Percentiles rank a stretch among this genome's conserved stretches.
Conservation (phyloP, 23 tunicate genomes). For the Aplidium turbinatum region DNA sequence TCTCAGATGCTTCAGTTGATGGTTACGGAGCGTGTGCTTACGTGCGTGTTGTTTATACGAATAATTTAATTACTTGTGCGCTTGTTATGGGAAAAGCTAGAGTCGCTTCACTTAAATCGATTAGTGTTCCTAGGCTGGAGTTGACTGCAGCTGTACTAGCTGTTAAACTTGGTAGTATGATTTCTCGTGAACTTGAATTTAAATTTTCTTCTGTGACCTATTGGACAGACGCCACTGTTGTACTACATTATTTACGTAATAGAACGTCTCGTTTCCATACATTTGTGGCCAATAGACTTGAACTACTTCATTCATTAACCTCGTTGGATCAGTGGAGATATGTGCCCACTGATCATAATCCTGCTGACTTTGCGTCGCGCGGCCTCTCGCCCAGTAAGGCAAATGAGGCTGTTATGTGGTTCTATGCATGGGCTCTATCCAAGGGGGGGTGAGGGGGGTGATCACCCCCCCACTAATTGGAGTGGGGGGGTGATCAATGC, state of each 20-base stretch:
- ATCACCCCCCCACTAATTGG: too few species aligned
- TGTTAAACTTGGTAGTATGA: neutral
- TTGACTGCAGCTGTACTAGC: slow-evolving; percentile 16
- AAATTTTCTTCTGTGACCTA: neutral
- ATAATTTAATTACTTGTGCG: slow-evolving; percentile 1
- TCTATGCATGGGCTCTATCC: too few species aligned
- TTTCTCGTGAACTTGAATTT: neutral
- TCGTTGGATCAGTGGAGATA: neutral
- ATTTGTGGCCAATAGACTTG: slow-evolving; percentile 17
- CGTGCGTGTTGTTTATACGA: neutral
- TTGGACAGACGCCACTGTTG: slow-evolving; percentile 21
- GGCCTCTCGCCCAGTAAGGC: too few species aligned
- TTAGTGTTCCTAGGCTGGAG: slow-evolving; percentile 26
- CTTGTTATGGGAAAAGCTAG: slow-evolving; percentile 38
- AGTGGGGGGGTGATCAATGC: too few species aligned
- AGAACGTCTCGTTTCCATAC: neutral
- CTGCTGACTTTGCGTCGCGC: slow-evolving; percentile 13
- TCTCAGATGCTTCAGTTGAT: slow-evolving; percentile 25
- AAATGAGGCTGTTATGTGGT: too few species aligned
- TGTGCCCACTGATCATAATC: neutral
- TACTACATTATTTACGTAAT: neutral
- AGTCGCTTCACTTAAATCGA: slow-evolving; percentile 16
- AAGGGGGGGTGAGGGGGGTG: too few species aligned
- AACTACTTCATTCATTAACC: slow-evolving; percentile 5
- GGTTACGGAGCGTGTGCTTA: slow-evolving; percentile 38